These are phyloP conservation scores for Paracentrotus lividus DNA, from an alignment of 53 echinoderm and acorn worm species.

Conservation along the genomic window DNA sequence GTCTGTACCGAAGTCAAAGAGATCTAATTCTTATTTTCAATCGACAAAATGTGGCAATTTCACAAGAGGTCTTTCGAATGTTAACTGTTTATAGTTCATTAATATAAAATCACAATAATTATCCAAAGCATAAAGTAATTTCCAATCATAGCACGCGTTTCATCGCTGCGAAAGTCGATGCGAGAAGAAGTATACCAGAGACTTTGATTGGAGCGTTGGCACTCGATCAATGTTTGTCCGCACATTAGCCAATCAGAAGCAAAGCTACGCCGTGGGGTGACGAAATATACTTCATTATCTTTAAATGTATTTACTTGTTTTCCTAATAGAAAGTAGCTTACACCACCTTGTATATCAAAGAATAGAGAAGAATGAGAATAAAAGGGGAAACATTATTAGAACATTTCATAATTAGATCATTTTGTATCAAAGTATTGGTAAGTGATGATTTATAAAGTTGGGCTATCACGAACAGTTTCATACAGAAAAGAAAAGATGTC, in stretches of 20 bases:
- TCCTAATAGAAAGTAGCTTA: conserved; percentile 32
- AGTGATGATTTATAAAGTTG: too few species aligned
- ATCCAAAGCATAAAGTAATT: neutral
- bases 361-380: too few species aligned
- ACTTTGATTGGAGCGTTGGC: conserved; percentile 19
- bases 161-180: conserved; percentile 23
- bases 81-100: neutral
- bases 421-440: too few species aligned
- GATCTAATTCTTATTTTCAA: neutral
- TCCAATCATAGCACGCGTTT: conserved; percentile 56
- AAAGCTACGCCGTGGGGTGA: conserved; percentile 11
- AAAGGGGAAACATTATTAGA: neutral
- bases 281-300: conserved; percentile 63
- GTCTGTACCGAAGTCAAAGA: neutral
- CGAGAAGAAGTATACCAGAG: conserved; percentile 15
- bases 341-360: neutral
- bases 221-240: conserved; percentile 49
- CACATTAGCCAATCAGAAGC: conserved; percentile 62
- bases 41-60: neutral
- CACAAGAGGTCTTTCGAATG: neutral
- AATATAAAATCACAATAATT: neutral
- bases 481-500: too few species aligned
- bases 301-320: conserved; percentile 52
- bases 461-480: too few species aligned
- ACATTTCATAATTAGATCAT: too few species aligned